Percentiles rank a stretch among this genome's conserved stretches.
phyloP scores from a whole-genome alignment of 2,888 invertebrate genomes.

The Andrena bicolor region DNA sequence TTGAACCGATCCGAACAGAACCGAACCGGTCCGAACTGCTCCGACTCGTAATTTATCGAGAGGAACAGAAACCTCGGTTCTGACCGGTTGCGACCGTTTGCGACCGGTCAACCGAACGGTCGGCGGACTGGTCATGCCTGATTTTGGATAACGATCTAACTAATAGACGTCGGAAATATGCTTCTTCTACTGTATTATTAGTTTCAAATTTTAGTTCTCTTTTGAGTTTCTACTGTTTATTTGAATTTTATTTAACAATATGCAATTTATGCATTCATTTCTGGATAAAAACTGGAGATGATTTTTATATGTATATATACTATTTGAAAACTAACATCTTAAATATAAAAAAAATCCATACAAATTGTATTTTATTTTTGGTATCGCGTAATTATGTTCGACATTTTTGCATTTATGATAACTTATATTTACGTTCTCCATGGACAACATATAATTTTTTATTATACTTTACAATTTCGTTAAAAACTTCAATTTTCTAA shows the following conservation, averaged over 20 bases:
- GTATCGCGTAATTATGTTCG: neutral
- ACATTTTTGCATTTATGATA: neutral
- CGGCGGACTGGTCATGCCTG: too few species aligned
- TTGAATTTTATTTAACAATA: neutral
- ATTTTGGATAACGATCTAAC: neutral
- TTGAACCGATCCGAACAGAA: too few species aligned
- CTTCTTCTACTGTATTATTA: neutral
- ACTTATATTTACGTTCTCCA: too few species aligned
- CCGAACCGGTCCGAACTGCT: too few species aligned
- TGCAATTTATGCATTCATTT: neutral
- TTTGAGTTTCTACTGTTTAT: neutral
- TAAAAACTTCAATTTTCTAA: conserved; percentile 1
- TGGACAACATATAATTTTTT: too few species aligned
- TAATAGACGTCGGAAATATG: neutral
- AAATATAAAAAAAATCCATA: neutral
- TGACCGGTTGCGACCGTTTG: too few species aligned
- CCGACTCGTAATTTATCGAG: too few species aligned
- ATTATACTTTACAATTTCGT: neutral
- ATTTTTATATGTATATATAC: neutral
- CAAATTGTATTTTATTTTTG: neutral
- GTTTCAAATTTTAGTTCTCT: neutral
- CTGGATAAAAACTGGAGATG: neutral
- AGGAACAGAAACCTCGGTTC: too few species aligned
- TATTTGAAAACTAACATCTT: neutral
- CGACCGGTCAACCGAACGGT: too few species aligned